Percentiles rank a stretch among this genome's conserved stretches.
Evolutionary conservation across 2,797 vertebrate genomes (phyloP).

Genomic region (Sardinella longiceps): DNA sequence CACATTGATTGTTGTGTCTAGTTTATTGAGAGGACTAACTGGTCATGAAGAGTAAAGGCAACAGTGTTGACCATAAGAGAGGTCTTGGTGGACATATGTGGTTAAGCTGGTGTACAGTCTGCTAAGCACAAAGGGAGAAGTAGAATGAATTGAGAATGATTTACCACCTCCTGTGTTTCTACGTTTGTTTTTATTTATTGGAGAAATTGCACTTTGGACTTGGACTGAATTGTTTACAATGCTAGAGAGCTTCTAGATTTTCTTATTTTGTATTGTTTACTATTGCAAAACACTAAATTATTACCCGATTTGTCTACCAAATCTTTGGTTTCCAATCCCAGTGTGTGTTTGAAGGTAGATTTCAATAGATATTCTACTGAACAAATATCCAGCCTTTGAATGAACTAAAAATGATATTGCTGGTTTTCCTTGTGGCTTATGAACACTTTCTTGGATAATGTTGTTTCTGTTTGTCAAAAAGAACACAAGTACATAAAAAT

Average conservation of each 20-base stretch:
- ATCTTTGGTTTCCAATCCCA: constrained; percentile 46
- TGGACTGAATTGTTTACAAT: constrained; percentile 61
- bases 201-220: constrained; percentile 70
- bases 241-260: constrained; percentile 58
- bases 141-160: constrained; percentile 30
- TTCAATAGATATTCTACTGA: constrained; percentile 60
- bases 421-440: constrained; percentile 57
- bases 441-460: constrained; percentile 56
- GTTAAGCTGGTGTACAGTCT: constrained; percentile 45
- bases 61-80: not conserved
- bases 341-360: constrained; percentile 58
- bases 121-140: constrained; percentile 59
- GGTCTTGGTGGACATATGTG: not conserved
- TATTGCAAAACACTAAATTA: constrained; percentile 58
- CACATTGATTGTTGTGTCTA: constrained; percentile 17
- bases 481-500: constrained; percentile 40
- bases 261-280: constrained; percentile 59
- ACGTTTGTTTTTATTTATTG: constrained; percentile 52
- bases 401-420: constrained; percentile 58
- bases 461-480: constrained; percentile 59
- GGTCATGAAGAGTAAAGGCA: not conserved
- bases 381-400: constrained; percentile 48
- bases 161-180: constrained; percentile 47
- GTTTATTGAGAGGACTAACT: not conserved
- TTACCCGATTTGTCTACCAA: constrained; percentile 59